These are phyloP conservation scores for Diorhabda sublineata DNA, from an alignment of 1,140 invertebrate genomes.

Conservation along the genomic window DNA sequence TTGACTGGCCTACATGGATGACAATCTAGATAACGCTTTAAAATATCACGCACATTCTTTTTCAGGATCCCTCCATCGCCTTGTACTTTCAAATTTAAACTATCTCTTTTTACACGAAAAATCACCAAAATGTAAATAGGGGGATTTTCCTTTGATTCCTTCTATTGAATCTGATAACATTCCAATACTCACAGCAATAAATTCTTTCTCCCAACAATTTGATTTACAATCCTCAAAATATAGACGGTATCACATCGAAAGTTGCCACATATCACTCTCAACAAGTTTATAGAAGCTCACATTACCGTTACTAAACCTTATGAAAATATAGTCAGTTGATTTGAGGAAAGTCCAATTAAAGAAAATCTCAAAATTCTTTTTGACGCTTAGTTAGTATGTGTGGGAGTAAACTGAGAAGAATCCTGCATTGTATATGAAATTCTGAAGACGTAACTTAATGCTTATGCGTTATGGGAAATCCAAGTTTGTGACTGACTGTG, in stretches of 20 bases:
- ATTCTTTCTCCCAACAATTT: conserved; percentile 21
- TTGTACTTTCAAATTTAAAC: conserved; percentile 38
- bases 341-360: too few relatives aligned
- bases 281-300: too few relatives aligned
- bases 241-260: conserved; percentile 19
- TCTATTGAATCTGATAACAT: conserved; percentile 35
- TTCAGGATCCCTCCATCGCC: conserved; percentile 26
- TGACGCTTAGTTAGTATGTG: too few relatives aligned
- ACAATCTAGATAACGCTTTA: conserved; percentile 35
- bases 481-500: too few relatives aligned
- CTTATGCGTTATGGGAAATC: too few relatives aligned
- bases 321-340: too few relatives aligned
- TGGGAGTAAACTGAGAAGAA: too few relatives aligned
- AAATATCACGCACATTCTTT: conserved; percentile 36
- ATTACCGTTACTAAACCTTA: too few relatives aligned
- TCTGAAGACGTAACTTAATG: too few relatives aligned
- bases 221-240: conserved; percentile 16
- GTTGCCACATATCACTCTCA: conserved; percentile 11
- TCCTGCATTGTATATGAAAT: too few relatives aligned
- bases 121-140: conserved; percentile 36
- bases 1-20: conserved; percentile 21
- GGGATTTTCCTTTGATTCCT: conserved; percentile 33
- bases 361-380: too few relatives aligned
- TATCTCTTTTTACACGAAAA: conserved; percentile 36
- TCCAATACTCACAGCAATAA: conserved; percentile 29